phyloP scores from a whole-genome alignment of 2,797 vertebrate species.

The Staurois parvus region DNA sequence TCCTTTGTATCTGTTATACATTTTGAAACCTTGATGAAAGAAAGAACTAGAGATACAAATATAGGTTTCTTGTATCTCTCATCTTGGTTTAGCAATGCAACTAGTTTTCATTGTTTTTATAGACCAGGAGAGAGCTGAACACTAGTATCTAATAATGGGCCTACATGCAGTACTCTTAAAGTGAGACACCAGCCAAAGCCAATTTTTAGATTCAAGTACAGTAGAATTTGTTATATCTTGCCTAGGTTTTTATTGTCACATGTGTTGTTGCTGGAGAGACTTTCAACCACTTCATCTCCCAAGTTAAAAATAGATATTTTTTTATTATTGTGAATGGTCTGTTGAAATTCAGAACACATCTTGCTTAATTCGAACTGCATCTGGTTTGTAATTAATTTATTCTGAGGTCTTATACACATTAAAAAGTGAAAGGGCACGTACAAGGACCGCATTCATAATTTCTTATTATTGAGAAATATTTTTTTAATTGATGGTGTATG shows the following conservation, averaged over 20 bases:
- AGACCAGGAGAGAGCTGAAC: too few species aligned
- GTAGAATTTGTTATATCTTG: too few species aligned
- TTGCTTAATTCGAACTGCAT: background rate
- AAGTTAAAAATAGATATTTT: background rate
- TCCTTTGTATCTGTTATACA: too few species aligned
- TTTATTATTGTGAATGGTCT: background rate
- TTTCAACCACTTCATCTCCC: background rate
- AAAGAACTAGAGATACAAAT: too few species aligned
- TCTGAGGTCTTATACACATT: background rate
- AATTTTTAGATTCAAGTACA: too few species aligned
- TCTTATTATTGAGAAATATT: background rate
- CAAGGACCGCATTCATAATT: constrained; percentile 6
- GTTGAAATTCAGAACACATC: background rate
- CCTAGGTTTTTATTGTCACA: too few species aligned
- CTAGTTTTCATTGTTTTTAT: too few species aligned
- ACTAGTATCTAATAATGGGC: too few species aligned
- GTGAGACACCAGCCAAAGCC: background rate
- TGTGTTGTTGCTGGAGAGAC: too few species aligned
- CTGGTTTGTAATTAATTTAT: background rate
- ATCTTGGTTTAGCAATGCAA: too few species aligned
- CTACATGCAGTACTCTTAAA: background rate
- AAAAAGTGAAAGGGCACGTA: constrained; percentile 15
- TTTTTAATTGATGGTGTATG: constrained; percentile 28
- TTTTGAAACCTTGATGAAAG: too few species aligned
- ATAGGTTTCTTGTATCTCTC: too few species aligned